Base-by-base conservation (phyloP, 2,797 vertebrate species). In the Capromys pilorides region DNA sequence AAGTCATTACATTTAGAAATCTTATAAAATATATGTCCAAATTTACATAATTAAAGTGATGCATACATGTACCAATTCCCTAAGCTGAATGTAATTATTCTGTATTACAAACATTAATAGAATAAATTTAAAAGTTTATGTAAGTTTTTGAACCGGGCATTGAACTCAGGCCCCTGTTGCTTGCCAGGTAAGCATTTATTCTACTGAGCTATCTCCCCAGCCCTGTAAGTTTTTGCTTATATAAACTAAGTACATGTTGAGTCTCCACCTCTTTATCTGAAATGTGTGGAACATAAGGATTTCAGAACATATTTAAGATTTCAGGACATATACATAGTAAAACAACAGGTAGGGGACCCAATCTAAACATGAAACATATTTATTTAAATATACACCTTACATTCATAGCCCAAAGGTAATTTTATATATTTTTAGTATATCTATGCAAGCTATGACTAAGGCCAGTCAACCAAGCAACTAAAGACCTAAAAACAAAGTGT, bases 1-100 rank as follows among this genome's bases (percentile, higher is more conserved):
- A 95, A 81, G 31, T 13, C 90, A 57, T n/a, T 82, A 61, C 89
- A 26, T 84, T 94, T 59, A 84, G 82, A 92, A 80, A 79, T 67
- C 41, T 75, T 92, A 59, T 54, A 77, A 79, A 66, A 57, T 13
- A 57, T 22, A 75, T 28, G 71, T 93, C 54, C 71, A 94, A 86
- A 91, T 33, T 49, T 75, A 61, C 14, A 45, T 45, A n/a, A n/a
- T n/a, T n/a, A 75, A 75, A 8, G 36, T 71, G 19, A 71, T 71
- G 22, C 10, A n/a, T 36, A 71, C 39, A 69, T n/a, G 26, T 67
- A 67, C 33, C 66, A 41, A 73, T 73, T 71, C 69, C 12, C 39
- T 75, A 75, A 75, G 22, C 14, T 45, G 39, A 75, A 45, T 75
- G 39, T 26, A 75, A 75, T 73, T 41, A 69, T 41, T 41, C 24